Evolutionary conservation across 2,888 invertebrate genomes (phyloP), one percentile per base, ranked within the genome.

Genomic region (Perithous albicinctus): DNA sequence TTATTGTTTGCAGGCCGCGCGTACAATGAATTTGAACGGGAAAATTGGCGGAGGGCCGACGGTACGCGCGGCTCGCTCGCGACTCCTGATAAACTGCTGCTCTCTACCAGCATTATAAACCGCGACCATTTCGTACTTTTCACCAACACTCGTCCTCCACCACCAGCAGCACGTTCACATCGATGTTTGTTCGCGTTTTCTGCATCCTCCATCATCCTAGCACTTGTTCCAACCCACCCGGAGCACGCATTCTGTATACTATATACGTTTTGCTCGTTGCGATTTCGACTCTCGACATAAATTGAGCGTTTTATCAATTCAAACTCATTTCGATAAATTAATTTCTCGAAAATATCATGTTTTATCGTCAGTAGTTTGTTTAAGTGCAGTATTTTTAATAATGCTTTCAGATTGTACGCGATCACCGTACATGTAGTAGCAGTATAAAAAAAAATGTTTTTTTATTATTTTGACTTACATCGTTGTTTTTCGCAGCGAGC

Each of bases 1-100:
- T 92, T 92, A 92, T 92, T 92, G 92, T 92, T 90, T 89, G 89
- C 91, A 87, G 85, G 87, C 88, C 90, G 87, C 87, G 88, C 85
- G 89, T 90, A 90, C 90, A 90, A 91, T 90, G 89, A 90, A 86
- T 88, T 86, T 85, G 82, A 80, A 80, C 83, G 81, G 73, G 76
- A 59, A 80, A 72, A 83, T 80, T 78, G 84, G 80, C 73, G 78
- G 70, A 79, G 74, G 80, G 76, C 81, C 80, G 75, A 56, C 26
- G 63, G 59, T 43, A 46, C 69, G 54, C 48, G 23, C 20, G 63
- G 61, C 67, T 48, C 69, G 66, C 80, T 80, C 41, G 54, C 87
- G 80, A 77, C 46, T 73, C 20, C 89, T 91, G 91, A 91, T 91
- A 91, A 91, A 91, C 90, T 90, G 89, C 90, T 61, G 66, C 82